Conservation (phyloP, 2,113 vertebrate genomes). For the Syrrhaptes paradoxus region DNA sequence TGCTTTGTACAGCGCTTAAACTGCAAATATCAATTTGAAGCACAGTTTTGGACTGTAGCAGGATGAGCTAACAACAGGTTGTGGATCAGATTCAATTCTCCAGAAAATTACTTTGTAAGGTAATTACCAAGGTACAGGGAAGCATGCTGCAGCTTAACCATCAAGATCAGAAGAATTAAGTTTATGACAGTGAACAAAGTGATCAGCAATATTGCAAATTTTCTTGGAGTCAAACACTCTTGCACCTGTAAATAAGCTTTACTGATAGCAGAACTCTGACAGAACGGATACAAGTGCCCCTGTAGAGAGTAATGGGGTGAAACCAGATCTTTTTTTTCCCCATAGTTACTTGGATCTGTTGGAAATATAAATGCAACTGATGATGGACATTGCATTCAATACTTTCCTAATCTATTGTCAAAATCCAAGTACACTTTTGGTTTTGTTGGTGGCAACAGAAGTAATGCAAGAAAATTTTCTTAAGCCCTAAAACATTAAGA, state of each 20-base stretch:
- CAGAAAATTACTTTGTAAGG: not conserved
- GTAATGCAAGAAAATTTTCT: not conserved
- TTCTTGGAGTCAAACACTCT: not conserved
- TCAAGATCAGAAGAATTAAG: not conserved
- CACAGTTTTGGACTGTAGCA: not conserved
- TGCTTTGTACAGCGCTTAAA: not conserved
- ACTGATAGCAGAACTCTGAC: not conserved
- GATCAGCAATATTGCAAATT: not conserved
- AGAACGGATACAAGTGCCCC: not conserved
- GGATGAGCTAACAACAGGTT: not conserved
- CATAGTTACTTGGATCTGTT: not conserved
- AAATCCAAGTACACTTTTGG: not conserved
- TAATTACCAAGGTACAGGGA: not conserved
- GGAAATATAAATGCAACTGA: not conserved
- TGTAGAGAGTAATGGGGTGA: not conserved
- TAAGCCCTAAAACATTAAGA: not conserved
- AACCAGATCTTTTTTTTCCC: not conserved
- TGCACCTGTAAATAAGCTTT: not conserved
- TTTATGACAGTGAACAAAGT: not conserved
- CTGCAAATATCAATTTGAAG: not conserved
- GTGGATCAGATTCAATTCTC: not conserved
- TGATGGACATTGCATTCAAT: not conserved
- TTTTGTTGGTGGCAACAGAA: not conserved
- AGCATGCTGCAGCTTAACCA: not conserved
- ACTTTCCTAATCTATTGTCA: not conserved